A percentile compares a stretch with the other conserved stretches of the same genome.
phyloP scores from a whole-genome alignment of 2,888 invertebrate species.

The Drosophila kanekoi region DNA sequence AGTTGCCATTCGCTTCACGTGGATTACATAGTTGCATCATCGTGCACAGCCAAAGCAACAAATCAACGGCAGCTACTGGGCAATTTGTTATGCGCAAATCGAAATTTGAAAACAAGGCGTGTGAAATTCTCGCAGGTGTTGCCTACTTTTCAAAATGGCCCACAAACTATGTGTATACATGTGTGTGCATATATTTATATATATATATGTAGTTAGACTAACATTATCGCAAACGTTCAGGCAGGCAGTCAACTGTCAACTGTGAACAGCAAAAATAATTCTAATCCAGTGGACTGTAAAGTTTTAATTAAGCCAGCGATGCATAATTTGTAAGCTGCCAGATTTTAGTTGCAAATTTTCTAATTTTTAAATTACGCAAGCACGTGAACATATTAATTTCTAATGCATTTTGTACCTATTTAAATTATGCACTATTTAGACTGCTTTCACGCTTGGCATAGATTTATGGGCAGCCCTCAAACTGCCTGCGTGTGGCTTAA shows the following conservation, averaged over 20 bases:
- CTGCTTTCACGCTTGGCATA: conserved; percentile 6
- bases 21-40: conserved; percentile 18
- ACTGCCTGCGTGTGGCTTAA: neutral
- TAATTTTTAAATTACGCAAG: conserved; percentile 29
- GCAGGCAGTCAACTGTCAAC: conserved; percentile 26
- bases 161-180: neutral
- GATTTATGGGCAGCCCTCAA: neutral
- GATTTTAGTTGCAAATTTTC: conserved; percentile 24
- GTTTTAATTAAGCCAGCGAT: conserved; percentile 52
- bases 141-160: conserved; percentile 16
- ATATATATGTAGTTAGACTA: neutral
- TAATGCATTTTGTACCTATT: conserved; percentile 23
- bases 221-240: conserved; percentile 13
- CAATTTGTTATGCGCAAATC: conserved; percentile 51
- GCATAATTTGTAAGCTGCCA: conserved; percentile 34
- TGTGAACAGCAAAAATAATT: conserved; percentile 39
- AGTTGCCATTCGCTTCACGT: conserved; percentile 38
- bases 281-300: conserved; percentile 52
- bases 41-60: conserved; percentile 28
- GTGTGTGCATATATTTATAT: too few species aligned
- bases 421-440: conserved; percentile 31
- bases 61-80: conserved; percentile 13
- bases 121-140: neutral
- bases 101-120: conserved; percentile 24
- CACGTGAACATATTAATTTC: conserved; percentile 22